These are phyloP conservation scores for Dicrostonyx torquatus DNA, from an alignment of 2,797 vertebrate species.

Conservation along the genomic window DNA sequence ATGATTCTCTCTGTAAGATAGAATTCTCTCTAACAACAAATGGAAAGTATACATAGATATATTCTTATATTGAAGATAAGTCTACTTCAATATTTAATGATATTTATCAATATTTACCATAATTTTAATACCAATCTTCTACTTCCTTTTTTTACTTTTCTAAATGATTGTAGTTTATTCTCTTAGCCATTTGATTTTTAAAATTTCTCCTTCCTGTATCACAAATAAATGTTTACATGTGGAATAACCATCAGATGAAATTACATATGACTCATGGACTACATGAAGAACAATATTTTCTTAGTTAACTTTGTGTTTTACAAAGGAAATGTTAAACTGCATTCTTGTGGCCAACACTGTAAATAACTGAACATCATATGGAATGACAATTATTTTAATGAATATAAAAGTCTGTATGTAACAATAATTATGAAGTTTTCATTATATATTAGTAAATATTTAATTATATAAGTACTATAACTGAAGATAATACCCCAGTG, in stretches of 20 bases:
- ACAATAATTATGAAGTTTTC: background rate
- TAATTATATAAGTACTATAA: background rate
- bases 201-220: background rate
- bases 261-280: background rate
- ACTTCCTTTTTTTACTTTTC: background rate
- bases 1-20: background rate
- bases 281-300: background rate
- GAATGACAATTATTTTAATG: slow-evolving; percentile 18
- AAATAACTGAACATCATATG: background rate
- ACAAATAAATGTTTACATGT: background rate
- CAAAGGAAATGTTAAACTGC: background rate
- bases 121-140: background rate
- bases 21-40: background rate
- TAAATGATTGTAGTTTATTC: background rate
- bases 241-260: background rate
- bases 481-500: background rate
- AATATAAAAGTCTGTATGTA: slow-evolving; percentile 7
- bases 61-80: background rate
- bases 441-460: background rate
- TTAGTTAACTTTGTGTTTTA: background rate
- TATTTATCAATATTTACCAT: background rate
- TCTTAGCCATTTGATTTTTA: background rate
- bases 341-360: background rate
- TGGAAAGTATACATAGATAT: background rate
- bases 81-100: background rate